phyloP scores from a whole-genome alignment of 2,113 vertebrate species.

The western clawed frog (Xenopus tropicalis) region DNA sequence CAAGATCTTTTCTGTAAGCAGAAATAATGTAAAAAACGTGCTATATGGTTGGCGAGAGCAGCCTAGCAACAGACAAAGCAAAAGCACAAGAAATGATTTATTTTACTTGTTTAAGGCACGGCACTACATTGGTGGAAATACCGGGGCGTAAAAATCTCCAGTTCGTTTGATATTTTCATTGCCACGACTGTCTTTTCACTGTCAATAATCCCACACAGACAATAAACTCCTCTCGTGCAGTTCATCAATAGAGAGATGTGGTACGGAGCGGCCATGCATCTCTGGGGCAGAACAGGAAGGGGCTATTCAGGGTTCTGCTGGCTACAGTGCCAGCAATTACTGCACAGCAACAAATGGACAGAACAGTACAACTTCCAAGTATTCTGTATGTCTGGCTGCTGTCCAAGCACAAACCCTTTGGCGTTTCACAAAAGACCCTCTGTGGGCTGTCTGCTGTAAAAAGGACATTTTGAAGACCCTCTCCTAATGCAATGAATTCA shows the following conservation, averaged over 20 bases:
- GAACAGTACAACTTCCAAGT: conserved; percentile 58
- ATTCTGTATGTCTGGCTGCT: conserved; percentile 56
- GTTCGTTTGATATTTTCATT: too few relatives aligned
- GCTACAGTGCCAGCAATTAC: conserved; percentile 54
- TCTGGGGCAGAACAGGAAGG: conserved; percentile 53
- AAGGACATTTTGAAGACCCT: conserved; percentile 49
- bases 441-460: conserved; percentile 51
- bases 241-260: conserved; percentile 52
- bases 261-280: conserved; percentile 38
- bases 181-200: too few relatives aligned
- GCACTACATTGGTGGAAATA: conserved; percentile 52
- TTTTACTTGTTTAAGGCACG: conserved; percentile 51
- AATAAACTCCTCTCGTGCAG: conserved; percentile 53
- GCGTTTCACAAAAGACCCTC: conserved; percentile 52
- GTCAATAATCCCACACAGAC: conserved; percentile 37
- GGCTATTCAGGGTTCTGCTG: conserved; percentile 49
- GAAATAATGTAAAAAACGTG: conserved; percentile 50
- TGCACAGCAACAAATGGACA: conserved; percentile 46
- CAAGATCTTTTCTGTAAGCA: conserved; percentile 47
- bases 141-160: neutral
- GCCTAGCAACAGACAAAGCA: conserved; percentile 48
- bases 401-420: conserved; percentile 55
- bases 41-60: conserved; percentile 49
- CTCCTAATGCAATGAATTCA: conserved; percentile 41
- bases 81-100: conserved; percentile 55